Conservation (phyloP, 2,113 vertebrate genomes). For the Malurus melanocephalus region DNA sequence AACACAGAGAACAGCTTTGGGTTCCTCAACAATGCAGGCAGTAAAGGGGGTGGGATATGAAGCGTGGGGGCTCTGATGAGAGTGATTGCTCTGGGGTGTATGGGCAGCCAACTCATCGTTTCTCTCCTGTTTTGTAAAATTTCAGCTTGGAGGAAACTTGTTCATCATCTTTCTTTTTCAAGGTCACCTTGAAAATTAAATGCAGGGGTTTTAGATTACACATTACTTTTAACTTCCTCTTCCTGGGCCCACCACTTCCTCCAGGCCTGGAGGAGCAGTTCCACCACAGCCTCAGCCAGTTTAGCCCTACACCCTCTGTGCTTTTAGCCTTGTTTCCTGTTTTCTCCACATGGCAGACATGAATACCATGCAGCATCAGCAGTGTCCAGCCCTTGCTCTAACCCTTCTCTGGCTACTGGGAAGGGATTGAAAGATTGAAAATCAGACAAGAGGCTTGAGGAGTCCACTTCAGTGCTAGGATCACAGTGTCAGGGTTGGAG, state of each 20-base stretch:
- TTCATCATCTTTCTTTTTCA: not conserved
- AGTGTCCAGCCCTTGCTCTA: not conserved
- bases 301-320: not conserved
- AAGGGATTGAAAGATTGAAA: not conserved
- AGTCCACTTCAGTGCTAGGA: not conserved
- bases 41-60: not conserved
- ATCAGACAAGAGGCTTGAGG: not conserved
- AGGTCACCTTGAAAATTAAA: not conserved
- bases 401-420: not conserved
- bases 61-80: not conserved
- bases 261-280: not conserved
- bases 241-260: not conserved
- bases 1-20: not conserved
- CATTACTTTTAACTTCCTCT: conserved; percentile 17
- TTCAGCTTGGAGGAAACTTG: not conserved
- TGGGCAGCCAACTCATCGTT: not conserved
- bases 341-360: not conserved
- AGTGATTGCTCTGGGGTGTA: too few species aligned
- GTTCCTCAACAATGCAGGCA: not conserved
- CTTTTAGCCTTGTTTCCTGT: not conserved
- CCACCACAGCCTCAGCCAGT: not conserved
- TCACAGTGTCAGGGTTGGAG: rapidly evolving
- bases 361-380: not conserved
- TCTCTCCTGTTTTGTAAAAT: not conserved
- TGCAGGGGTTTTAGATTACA: not conserved